These are phyloP conservation scores for Limanda limanda DNA, from an alignment of 2,113 vertebrate genomes.

Conservation along the genomic window DNA sequence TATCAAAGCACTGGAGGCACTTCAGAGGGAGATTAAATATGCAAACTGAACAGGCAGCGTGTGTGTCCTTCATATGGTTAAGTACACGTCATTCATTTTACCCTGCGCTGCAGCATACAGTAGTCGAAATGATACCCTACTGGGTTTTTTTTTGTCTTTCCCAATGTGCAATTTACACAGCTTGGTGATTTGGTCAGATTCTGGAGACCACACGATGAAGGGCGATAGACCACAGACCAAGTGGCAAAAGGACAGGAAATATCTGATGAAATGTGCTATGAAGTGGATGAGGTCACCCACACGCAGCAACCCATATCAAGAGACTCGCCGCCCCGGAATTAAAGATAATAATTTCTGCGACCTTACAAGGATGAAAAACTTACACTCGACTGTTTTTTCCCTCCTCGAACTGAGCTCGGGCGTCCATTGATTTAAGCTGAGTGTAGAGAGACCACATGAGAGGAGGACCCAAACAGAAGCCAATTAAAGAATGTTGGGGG, in stretches of 20 bases:
- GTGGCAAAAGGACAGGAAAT: constrained; percentile 77
- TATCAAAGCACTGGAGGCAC: constrained; percentile 53
- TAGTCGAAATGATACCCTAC: constrained; percentile 62
- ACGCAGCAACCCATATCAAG: constrained; percentile 59
- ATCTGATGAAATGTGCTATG: constrained; percentile 69
- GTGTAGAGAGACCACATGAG: constrained; percentile 78
- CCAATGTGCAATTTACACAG: constrained; percentile 69
- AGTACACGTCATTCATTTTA: constrained; percentile 53
- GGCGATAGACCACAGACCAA: constrained; percentile 75
- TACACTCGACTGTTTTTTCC: background rate
- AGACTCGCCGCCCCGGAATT: constrained; percentile 61
- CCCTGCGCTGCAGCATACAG: constrained; percentile 49
- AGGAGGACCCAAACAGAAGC: constrained; percentile 73
- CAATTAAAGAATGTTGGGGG: constrained; percentile 70
- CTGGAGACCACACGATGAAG: constrained; percentile 76
- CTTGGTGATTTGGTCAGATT: constrained; percentile 73
- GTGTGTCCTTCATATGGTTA: constrained; percentile 9
- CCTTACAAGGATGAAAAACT: constrained; percentile 60
- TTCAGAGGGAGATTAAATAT: constrained; percentile 34
- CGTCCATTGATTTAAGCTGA: constrained; percentile 67
- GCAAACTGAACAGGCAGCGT: constrained; percentile 3
- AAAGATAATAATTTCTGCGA: constrained; percentile 73
- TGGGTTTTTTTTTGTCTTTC: constrained; percentile 58
- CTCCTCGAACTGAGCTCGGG: constrained; percentile 28
- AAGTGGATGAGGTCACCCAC: constrained; percentile 71